phyloP scores from a whole-genome alignment of 2,797 vertebrate genomes.

The Gastrophryne carolinensis region DNA sequence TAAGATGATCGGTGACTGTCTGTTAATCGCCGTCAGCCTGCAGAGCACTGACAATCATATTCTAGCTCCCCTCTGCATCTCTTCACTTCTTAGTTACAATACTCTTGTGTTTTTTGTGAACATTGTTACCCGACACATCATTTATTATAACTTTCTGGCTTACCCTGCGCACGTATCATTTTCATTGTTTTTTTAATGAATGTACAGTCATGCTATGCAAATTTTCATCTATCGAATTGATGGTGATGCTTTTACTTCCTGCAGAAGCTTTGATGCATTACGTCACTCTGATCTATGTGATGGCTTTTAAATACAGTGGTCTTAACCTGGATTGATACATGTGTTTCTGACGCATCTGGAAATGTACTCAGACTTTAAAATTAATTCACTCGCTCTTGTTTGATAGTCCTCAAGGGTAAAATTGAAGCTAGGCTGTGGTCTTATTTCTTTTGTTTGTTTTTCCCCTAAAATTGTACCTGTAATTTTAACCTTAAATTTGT shows the following conservation, averaged over 20 bases:
- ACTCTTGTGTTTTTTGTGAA: neutral
- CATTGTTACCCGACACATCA: neutral
- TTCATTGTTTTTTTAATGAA: neutral
- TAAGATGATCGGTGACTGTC: neutral
- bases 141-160: neutral
- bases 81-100: neutral
- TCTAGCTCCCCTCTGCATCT: neutral
- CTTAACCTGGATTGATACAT: constrained; percentile 29
- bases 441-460: constrained; percentile 7
- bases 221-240: neutral
- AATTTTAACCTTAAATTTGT: neutral
- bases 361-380: constrained; percentile 23
- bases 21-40: neutral
- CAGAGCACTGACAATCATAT: neutral
- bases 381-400: constrained; percentile 20
- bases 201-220: neutral
- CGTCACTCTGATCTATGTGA: neutral
- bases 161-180: neutral
- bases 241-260: neutral
- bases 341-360: constrained; percentile 38
- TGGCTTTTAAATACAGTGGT: constrained; percentile 32
- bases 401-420: constrained; percentile 27
- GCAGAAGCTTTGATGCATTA: neutral
- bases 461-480: neutral
- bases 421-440: constrained; percentile 10